These are phyloP conservation scores for Varroa destructor DNA, from an alignment of 1,140 invertebrate genomes.

Conservation along the genomic window DNA sequence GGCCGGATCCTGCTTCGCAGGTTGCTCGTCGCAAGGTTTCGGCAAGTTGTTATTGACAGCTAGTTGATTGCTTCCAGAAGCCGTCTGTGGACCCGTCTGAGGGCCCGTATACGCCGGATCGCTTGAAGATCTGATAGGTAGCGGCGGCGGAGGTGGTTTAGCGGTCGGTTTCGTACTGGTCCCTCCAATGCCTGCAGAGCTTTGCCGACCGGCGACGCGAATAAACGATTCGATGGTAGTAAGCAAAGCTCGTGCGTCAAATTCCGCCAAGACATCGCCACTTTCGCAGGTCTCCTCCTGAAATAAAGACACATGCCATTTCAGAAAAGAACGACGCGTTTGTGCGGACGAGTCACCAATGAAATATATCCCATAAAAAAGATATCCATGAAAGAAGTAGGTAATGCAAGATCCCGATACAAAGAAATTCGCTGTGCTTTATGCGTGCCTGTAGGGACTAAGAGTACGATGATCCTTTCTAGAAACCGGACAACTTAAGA, in stretches of 20 bases:
- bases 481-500: too few species aligned
- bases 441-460: too few species aligned
- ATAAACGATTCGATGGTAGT: constrained; percentile 5
- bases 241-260: constrained; percentile 2
- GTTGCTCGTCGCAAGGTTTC: constrained; percentile 2
- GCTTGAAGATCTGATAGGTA: too few species aligned
- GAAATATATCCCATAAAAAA: too few species aligned
- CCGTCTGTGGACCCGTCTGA: not conserved
- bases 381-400: too few species aligned
- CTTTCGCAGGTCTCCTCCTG: constrained; percentile 17
- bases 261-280: constrained; percentile 5
- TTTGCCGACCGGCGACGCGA: not conserved
- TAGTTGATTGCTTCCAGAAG: too few species aligned
- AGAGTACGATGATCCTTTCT: too few species aligned
- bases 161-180: not conserved
- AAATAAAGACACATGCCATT: not conserved
- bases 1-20: not conserved
- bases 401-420: too few species aligned
- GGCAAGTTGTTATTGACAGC: constrained; percentile 11
- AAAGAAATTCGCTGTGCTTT: too few species aligned
- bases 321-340: too few species aligned
- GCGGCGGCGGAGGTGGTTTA: constrained; percentile 13
- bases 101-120: not conserved
- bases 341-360: too few species aligned
- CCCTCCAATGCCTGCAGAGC: too few species aligned